A percentile compares a stretch with the other conserved stretches of the same genome.
phyloP scores from a whole-genome alignment of 2,113 vertebrate genomes.

The Sapayoa aenigma region DNA sequence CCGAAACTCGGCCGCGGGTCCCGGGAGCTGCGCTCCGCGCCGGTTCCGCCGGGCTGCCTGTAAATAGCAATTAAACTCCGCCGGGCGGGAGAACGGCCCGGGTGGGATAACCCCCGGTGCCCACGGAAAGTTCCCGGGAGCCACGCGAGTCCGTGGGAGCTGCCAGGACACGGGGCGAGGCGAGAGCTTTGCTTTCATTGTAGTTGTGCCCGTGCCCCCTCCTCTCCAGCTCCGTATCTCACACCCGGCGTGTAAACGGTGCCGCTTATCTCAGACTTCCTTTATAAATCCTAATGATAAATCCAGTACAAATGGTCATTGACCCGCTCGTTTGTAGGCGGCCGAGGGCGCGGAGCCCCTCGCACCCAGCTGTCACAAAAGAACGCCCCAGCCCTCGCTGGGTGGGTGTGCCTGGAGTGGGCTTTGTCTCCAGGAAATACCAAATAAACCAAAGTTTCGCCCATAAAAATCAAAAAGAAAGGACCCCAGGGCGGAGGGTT shows the following conservation, averaged over 20 bases:
- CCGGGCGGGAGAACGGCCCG: background rate
- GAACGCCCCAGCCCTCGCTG: background rate
- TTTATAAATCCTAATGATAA: background rate
- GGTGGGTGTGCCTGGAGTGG: conserved; percentile 24
- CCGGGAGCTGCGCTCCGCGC: background rate
- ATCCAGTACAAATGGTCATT: background rate
- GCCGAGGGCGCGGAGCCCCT: background rate
- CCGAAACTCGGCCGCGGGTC: background rate
- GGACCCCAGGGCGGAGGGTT: background rate
- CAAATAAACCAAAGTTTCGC: background rate
- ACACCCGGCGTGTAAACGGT: background rate
- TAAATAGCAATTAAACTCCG: background rate
- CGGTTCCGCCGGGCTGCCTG: background rate
- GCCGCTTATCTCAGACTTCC: background rate
- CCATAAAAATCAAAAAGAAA: background rate
- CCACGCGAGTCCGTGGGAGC: background rate
- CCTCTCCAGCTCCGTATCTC: background rate
- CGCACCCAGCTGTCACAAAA: conserved; percentile 1
- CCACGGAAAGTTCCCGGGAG: background rate
- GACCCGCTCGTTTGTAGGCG: background rate
- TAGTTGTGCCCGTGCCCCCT: background rate
- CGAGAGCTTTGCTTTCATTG: background rate
- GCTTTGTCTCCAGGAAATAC: background rate
- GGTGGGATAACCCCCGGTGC: background rate
- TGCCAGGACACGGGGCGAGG: background rate